Evolutionary conservation across 2,888 invertebrate species (phyloP).

Genomic region (Eledona agricola): DNA sequence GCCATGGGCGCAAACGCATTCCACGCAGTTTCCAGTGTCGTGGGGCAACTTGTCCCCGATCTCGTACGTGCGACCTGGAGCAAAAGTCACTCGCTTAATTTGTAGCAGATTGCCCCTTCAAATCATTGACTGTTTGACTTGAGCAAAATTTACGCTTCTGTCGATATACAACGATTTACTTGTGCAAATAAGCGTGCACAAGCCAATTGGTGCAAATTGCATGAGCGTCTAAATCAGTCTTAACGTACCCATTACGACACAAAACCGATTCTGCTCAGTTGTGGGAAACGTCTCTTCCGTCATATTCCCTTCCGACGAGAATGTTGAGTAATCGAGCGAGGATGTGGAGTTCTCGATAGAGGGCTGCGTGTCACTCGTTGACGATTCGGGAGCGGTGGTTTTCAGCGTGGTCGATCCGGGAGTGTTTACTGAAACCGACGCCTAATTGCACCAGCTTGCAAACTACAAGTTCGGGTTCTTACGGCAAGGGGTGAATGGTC

Average conservation of each 20-base stretch:
- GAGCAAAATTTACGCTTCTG: no score
- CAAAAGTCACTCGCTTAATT: constrained; percentile 4
- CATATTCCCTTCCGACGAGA: constrained; percentile 36
- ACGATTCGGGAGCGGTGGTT: constrained; percentile 19
- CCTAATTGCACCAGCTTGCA: no score
- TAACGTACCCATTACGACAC: constrained; percentile 63
- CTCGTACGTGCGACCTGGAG: constrained; percentile 70
- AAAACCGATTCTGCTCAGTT: constrained; percentile 53
- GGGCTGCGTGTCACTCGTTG: constrained; percentile 5
- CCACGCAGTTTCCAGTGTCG: constrained; percentile 75
- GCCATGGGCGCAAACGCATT: constrained; percentile 72
- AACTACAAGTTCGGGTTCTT: constrained; percentile 42
- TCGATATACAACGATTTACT: no score
- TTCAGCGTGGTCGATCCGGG: constrained; percentile 27
- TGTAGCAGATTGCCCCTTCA: no score
- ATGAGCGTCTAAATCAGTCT: not conserved
- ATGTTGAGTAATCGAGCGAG: constrained; percentile 33
- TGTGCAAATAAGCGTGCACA: no score
- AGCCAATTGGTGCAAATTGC: no score
- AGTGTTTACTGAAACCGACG: constrained; percentile 11
- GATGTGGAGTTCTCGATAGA: constrained; percentile 43
- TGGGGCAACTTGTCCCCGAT: constrained; percentile 73
- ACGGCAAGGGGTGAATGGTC: constrained; percentile 63
- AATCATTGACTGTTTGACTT: no score
- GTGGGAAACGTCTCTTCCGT: constrained; percentile 43